Base-by-base conservation (phyloP, 2,888 invertebrate species). In the Julus scanicus region DNA sequence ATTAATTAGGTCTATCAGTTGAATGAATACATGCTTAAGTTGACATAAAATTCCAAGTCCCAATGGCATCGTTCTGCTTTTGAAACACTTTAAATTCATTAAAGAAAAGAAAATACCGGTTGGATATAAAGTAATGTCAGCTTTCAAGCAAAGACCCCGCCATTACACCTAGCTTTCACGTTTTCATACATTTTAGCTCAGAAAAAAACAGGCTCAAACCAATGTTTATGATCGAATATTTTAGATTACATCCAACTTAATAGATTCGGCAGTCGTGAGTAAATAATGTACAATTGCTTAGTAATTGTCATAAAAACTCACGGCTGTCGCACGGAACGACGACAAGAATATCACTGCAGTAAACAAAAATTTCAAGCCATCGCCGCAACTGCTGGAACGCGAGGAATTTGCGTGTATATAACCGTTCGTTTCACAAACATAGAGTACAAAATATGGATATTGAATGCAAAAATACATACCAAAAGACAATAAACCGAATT, bases 91-190 rank as follows among this genome's bases (percentile, higher is more conserved):
- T 2, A 20, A 63, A 17, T n/a, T 8, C n/a, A 4, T n/a, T 20
- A n/a, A 17, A 63, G n/a, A n/a, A 63, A n/a, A 63, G 6, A 63
- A 63, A 63, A 63, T 63, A 63, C 63, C 63, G 63, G 63, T 20
- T 63, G 63, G 63, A n/a, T 53, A 63, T n/a, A n/a, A 53, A 63
- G 5, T 6, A 63, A n/a, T n/a, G 63, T n/a, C 63, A 63, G 63
- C 63, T 63, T 63, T 20, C n/a, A 63, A 63, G 63, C 63, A 63
- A 63, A 48, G 63, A n/a, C 63, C 63, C 63, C 63, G 63, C 63
- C 63, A 63, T 63, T 63, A 63, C 63, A 63, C 17, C 63, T 63
- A 63, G n/a, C n/a, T 20, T n/a, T 63, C 17, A 63, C 17, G 20
- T 63, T 63, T 2, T 63, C n/a, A 13, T 11, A 63, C 20, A 63